Evolutionary conservation across 2,113 vertebrate species (phyloP).

Genomic region (Hiodon alosoides): DNA sequence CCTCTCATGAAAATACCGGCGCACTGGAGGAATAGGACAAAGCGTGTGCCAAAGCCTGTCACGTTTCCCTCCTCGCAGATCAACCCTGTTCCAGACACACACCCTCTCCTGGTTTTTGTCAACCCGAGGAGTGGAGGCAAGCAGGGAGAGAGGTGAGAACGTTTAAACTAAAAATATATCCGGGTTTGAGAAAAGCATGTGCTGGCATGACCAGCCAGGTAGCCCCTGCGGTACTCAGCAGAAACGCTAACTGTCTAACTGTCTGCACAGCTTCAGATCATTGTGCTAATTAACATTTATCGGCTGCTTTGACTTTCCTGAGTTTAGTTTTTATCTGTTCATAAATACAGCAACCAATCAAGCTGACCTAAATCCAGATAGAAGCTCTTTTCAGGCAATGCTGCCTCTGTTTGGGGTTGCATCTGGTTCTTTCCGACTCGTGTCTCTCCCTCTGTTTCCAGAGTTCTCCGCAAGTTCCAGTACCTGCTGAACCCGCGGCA

Average conservation of each 20-base stretch:
- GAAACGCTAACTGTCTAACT: no score
- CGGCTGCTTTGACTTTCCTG: no score
- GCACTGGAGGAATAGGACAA: no score
- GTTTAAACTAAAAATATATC: not conserved
- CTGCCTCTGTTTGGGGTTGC: no score
- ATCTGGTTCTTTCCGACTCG: not conserved
- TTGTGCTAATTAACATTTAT: not conserved
- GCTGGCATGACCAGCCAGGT: no score
- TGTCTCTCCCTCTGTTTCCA: constrained; percentile 40
- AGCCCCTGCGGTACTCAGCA: no score
- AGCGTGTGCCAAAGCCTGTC: not conserved
- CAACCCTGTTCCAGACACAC: constrained; percentile 63
- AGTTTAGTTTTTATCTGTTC: no score
- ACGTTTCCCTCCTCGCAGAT: constrained; percentile 52
- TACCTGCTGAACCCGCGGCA: constrained; percentile 85
- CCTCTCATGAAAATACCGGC: no score
- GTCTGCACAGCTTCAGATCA: not conserved
- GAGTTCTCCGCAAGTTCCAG: constrained; percentile 84
- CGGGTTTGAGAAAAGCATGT: no score
- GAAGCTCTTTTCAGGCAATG: no score
- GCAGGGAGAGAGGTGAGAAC: constrained; percentile 76
- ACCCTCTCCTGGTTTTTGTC: constrained; percentile 84
- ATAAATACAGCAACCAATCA: no score
- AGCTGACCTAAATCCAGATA: no score
- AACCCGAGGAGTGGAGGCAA: constrained; percentile 91